phyloP scores from a whole-genome alignment of 2,888 invertebrate genomes.

The Malachius bipustulatus region DNA sequence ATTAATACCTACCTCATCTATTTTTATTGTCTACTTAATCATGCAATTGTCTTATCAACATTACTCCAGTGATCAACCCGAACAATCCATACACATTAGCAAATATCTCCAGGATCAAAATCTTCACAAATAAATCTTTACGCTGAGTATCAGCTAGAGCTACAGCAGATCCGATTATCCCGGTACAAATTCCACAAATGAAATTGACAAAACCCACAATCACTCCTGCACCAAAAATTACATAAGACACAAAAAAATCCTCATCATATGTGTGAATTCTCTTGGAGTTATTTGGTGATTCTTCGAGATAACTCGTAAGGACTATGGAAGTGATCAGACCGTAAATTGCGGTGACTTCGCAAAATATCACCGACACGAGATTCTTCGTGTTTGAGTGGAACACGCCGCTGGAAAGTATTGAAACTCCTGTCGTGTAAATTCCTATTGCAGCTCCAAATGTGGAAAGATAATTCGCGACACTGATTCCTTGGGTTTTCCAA shows the following conservation, averaged over 20 bases:
- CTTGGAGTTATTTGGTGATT: not conserved
- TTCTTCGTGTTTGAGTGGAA: not conserved
- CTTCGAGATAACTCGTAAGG: not conserved
- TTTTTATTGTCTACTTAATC: too few relatives aligned
- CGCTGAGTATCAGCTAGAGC: not conserved
- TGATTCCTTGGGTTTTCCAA: too few relatives aligned
- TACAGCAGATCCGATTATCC: not conserved
- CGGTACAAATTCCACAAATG: not conserved
- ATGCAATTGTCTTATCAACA: too few relatives aligned
- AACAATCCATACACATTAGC: not conserved
- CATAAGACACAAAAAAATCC: not conserved
- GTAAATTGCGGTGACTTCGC: not conserved
- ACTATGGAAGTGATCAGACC: not conserved
- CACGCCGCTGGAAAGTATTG: too few relatives aligned
- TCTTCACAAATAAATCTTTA: not conserved
- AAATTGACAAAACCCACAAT: slow-evolving; percentile 2
- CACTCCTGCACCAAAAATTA: not conserved
- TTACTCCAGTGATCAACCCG: not conserved
- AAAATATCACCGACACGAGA: not conserved
- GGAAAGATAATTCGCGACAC: too few relatives aligned
- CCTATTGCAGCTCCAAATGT: too few relatives aligned
- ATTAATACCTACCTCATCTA: too few relatives aligned
- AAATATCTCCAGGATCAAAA: slow-evolving; percentile 1
- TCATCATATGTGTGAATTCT: too few relatives aligned
- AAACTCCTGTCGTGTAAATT: too few relatives aligned